Evolutionary conservation across 2,888 invertebrate genomes (phyloP).

Genomic region (Stratiomys singularior): DNA sequence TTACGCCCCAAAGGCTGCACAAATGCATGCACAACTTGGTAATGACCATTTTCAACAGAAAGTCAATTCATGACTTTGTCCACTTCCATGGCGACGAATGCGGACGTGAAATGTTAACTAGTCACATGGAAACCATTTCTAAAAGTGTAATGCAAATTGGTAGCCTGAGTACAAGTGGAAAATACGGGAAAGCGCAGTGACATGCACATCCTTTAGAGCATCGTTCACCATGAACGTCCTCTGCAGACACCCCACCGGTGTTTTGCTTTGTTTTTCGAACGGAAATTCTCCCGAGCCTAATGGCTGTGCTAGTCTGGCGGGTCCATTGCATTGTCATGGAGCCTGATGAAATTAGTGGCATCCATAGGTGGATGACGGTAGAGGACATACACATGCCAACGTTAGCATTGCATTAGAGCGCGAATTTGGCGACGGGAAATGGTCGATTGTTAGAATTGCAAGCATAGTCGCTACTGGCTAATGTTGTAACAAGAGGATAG

Average conservation of each 20-base stretch:
- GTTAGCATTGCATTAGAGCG: not conserved
- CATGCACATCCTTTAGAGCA: not conserved
- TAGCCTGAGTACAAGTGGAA: slow-evolving; percentile 22
- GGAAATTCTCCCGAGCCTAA: slow-evolving; percentile 4
- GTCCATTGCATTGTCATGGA: not conserved
- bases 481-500: not conserved
- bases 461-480: not conserved
- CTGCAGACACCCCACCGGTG: not conserved
- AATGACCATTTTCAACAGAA: not conserved
- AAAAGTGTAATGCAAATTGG: slow-evolving; percentile 15
- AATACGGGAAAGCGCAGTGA: slow-evolving; percentile 9
- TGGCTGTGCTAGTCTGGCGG: slow-evolving; percentile 2
- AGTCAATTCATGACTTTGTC: not conserved
- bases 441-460: not conserved
- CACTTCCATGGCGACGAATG: slow-evolving; percentile 21
- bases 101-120: not conserved
- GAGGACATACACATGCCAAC: not conserved
- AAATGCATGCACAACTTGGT: not conserved
- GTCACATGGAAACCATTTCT: slow-evolving; percentile 14
- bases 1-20: not conserved
- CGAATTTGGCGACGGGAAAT: not conserved
- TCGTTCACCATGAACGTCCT: not conserved
- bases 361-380: not conserved
- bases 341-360: not conserved
- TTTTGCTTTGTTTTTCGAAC: slow-evolving; percentile 18